These are phyloP conservation scores for Mesochorus sp. DNA, from an alignment of 2,888 invertebrate genomes.

Conservation along the genomic window DNA sequence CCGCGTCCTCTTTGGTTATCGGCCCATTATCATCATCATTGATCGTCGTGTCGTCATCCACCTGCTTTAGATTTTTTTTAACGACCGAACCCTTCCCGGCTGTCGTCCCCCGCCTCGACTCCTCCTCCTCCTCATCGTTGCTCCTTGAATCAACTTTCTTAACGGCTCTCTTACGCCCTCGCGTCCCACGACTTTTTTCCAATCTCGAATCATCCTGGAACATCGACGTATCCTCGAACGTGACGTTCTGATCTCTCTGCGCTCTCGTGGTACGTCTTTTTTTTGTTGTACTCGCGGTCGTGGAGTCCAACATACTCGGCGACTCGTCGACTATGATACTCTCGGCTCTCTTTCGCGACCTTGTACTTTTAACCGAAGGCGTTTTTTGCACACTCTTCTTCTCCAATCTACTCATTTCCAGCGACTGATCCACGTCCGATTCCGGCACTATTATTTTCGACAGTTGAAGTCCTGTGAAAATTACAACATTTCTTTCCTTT, in stretches of 20 bases:
- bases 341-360: constrained; percentile 52
- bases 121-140: constrained; percentile 17
- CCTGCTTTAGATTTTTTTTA: not conserved
- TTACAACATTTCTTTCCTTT: not conserved
- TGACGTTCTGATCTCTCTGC: constrained; percentile 33
- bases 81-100: constrained; percentile 1
- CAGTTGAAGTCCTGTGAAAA: constrained; percentile 41
- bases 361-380: constrained; percentile 12
- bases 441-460: constrained; percentile 41
- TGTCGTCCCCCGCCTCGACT: not conserved
- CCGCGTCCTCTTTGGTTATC: constrained; percentile 52
- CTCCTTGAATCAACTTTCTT: constrained; percentile 40
- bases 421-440: constrained; percentile 50
- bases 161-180: constrained; percentile 38
- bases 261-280: constrained; percentile 55
- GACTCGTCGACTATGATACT: constrained; percentile 23
- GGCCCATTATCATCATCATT: not conserved
- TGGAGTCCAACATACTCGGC: not conserved
- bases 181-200: constrained; percentile 25
- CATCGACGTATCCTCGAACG: constrained; percentile 34
- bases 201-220: constrained; percentile 32
- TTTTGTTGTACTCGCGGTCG: constrained; percentile 9
- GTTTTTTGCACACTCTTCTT: constrained; percentile 16
- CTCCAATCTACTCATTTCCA: constrained; percentile 24
- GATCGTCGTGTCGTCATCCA: not conserved